A percentile compares a stretch with the other conserved stretches of the same genome.
phyloP scores from a whole-genome alignment of 2,888 invertebrate genomes.

The Unio pictorum region DNA sequence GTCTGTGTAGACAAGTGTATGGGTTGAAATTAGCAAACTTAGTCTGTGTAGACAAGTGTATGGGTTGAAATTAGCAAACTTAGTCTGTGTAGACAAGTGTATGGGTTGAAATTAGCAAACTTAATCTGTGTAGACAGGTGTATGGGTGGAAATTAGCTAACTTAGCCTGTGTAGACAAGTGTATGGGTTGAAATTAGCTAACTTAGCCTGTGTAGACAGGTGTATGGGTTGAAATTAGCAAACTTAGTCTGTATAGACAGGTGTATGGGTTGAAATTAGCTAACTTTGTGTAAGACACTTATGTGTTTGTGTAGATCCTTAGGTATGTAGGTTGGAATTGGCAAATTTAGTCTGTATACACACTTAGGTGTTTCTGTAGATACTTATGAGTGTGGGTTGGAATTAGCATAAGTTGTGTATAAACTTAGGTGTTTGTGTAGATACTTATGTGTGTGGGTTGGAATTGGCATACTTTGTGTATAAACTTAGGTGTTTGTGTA shows the following conservation, averaged over 20 bases:
- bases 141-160: too few species aligned
- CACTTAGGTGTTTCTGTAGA: not conserved
- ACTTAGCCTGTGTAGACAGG: not conserved
- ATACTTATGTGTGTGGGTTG: too few species aligned
- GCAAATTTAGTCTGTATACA: not conserved
- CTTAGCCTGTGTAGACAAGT: not conserved
- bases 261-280: not conserved
- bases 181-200: not conserved
- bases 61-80: too few species aligned
- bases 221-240: not conserved
- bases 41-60: constrained; percentile 4
- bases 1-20: not conserved
- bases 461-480: not conserved
- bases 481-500: not conserved
- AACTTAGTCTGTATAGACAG: constrained; percentile 5
- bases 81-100: not conserved
- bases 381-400: too few species aligned
- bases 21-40: not conserved
- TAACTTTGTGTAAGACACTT: not conserved
- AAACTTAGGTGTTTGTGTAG: too few species aligned
- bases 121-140: too few species aligned
- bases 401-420: too few species aligned
- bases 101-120: too few species aligned
- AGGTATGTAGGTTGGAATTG: not conserved
- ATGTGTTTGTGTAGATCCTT: not conserved